Evolutionary conservation across 37 sponge, comb jelly and placozoan genomes (phyloP).

Genomic region (Aplysina aerophoba): DNA sequence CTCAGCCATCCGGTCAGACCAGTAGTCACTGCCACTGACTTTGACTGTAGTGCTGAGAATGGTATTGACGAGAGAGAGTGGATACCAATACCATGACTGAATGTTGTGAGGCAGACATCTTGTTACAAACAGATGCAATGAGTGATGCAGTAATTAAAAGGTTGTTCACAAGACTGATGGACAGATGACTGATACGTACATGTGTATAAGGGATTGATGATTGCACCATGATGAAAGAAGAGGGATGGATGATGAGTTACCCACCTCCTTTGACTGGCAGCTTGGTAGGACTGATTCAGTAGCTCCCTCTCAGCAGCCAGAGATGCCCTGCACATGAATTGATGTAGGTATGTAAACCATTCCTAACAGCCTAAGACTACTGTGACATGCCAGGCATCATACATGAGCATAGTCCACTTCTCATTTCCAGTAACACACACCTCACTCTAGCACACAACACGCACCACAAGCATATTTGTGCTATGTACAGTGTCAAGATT

Average conservation of each 20-base stretch:
- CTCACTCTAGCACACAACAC: background rate
- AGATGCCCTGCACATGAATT: background rate
- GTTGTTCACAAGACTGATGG: background rate
- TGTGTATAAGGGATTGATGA: no score
- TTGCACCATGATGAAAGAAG: background rate
- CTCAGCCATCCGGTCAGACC: constrained; percentile 76
- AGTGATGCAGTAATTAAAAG: no score
- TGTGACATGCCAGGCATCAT: no score
- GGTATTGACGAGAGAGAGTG: background rate
- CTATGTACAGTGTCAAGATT: background rate
- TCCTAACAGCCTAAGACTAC: no score
- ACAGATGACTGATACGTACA: background rate
- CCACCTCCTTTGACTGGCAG: background rate
- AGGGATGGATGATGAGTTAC: background rate
- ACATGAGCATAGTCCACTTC: no score
- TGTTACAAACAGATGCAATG: no score
- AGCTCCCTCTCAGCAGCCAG: background rate
- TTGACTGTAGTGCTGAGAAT: background rate
- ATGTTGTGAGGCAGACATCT: no score
- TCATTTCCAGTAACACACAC: no score
- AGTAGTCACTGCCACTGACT: constrained; percentile 64
- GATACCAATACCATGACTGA: background rate
- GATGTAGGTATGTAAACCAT: no score
- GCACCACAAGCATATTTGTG: background rate
- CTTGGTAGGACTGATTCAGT: background rate